These are phyloP conservation scores for Anastrepha ludens DNA, from an alignment of 1,140 invertebrate species.

Conservation along the genomic window DNA sequence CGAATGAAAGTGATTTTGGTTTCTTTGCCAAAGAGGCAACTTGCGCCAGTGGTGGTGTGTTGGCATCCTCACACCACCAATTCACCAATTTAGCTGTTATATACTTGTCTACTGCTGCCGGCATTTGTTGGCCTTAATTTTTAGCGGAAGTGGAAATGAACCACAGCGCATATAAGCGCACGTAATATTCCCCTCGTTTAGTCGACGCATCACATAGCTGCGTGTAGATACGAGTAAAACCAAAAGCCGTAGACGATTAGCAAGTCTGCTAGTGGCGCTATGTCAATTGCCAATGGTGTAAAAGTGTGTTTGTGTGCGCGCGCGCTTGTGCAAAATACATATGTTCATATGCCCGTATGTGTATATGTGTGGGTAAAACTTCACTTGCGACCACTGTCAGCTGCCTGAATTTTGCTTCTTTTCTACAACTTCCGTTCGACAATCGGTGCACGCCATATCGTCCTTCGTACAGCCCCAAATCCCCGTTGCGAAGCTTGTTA, in stretches of 20 bases:
- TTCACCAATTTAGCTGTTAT: slow-evolving; percentile 31
- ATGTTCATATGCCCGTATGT: neutral
- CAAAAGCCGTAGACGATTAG: slow-evolving; percentile 37
- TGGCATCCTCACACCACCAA: neutral
- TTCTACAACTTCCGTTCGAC: slow-evolving; percentile 45
- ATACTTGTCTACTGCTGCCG: neutral
- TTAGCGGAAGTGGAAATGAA: slow-evolving; percentile 60
- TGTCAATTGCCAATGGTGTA: neutral
- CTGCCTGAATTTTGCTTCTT: slow-evolving; percentile 9
- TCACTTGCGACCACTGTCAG: slow-evolving; percentile 42
- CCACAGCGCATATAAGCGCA: slow-evolving; percentile 53
- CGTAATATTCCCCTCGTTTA: slow-evolving; percentile 26
- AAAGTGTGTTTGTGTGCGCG: neutral
- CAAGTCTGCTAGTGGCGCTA: neutral
- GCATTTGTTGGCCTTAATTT: slow-evolving; percentile 59
- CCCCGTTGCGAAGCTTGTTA: too few relatives aligned
- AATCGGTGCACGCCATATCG: neutral
- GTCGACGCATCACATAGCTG: neutral
- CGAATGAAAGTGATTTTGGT: slow-evolving; percentile 19
- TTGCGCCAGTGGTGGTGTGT: neutral
- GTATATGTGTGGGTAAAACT: neutral
- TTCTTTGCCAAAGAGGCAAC: neutral
- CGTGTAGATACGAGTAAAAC: neutral
- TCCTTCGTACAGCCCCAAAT: neutral
- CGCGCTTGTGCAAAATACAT: neutral